Conservation (phyloP, 2,888 invertebrate genomes). For the Trissolcus brochymenae region DNA sequence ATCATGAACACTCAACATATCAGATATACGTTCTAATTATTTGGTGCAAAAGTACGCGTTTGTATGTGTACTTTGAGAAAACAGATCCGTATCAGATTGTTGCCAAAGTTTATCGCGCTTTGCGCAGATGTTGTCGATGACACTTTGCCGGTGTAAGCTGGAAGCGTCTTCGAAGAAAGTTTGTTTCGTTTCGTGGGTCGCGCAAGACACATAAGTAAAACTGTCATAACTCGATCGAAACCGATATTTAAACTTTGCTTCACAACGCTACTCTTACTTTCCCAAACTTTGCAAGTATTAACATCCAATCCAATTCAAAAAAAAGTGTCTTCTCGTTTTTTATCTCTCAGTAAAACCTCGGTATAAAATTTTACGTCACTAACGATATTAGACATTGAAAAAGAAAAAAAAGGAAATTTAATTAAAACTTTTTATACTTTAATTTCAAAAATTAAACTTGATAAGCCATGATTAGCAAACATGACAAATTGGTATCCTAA, state of each 20-base stretch:
- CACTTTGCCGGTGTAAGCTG: slow-evolving; percentile 51
- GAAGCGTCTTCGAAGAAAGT: slow-evolving; percentile 52
- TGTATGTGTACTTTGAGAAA: slow-evolving; percentile 44
- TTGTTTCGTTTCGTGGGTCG: slow-evolving; percentile 53
- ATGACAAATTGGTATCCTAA: slow-evolving; percentile 43
- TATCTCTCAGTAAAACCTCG: not conserved
- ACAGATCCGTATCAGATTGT: slow-evolving; percentile 54
- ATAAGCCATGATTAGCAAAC: slow-evolving; percentile 43
- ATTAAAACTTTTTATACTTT: slow-evolving; percentile 28
- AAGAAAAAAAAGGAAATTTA: slow-evolving; percentile 20
- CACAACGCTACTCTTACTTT: slow-evolving; percentile 17
- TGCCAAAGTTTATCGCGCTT: slow-evolving; percentile 53
- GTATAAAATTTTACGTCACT: not conserved
- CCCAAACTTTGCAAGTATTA: slow-evolving; percentile 44
- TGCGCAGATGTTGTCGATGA: slow-evolving; percentile 55
- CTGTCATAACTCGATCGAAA: slow-evolving; percentile 52
- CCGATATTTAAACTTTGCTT: slow-evolving; percentile 55
- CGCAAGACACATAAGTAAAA: slow-evolving; percentile 53
- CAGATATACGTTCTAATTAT: slow-evolving; percentile 43
- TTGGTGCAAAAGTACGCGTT: slow-evolving; percentile 34
- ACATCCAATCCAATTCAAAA: slow-evolving; percentile 42
- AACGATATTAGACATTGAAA: not conserved
- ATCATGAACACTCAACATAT: not conserved
- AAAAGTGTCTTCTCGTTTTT: not conserved
- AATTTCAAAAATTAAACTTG: slow-evolving; percentile 31